A percentile compares a stretch with the other conserved stretches of the same genome.
Conservation (phyloP, 2,113 vertebrate species). For the Mustela nigripes region DNA sequence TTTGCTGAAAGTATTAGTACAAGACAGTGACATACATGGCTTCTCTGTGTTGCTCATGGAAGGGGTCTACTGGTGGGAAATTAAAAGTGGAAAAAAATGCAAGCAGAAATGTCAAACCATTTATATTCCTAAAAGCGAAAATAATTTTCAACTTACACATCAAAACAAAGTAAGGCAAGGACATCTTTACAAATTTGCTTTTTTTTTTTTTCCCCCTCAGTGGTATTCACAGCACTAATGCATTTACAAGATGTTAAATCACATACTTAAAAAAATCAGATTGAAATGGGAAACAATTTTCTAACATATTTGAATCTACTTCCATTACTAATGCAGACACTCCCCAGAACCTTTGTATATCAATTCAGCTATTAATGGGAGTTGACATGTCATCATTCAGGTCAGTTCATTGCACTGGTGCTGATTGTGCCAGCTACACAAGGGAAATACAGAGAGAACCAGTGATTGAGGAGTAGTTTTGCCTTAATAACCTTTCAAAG, state of each 20-base stretch:
- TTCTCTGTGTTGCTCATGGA: not conserved
- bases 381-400: slow-evolving; percentile 52
- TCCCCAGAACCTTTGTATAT: slow-evolving; percentile 44
- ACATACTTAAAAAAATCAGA: slow-evolving; percentile 16
- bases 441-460: not conserved
- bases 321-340: slow-evolving; percentile 39
- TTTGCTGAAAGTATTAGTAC: slow-evolving; percentile 40
- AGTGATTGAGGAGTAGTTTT: slow-evolving; percentile 30
- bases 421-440: not conserved
- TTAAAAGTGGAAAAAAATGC: slow-evolving; percentile 47
- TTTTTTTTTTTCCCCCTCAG: not conserved
- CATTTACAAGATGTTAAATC: slow-evolving; percentile 69
- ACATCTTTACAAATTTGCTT: slow-evolving; percentile 5
- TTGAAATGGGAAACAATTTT: slow-evolving; percentile 69
- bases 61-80: not conserved
- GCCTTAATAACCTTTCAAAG: slow-evolving; percentile 30
- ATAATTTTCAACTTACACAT: slow-evolving; percentile 56
- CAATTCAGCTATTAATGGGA: slow-evolving; percentile 51
- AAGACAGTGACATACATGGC: not conserved
- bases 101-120: slow-evolving; percentile 29
- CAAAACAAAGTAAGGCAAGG: slow-evolving; percentile 50
- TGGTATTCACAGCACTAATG: slow-evolving; percentile 15
- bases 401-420: not conserved
- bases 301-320: slow-evolving; percentile 60
- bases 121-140: slow-evolving; percentile 63